These are phyloP conservation scores for Ernsta delagoae DNA, from an alignment of 2,888 invertebrate genomes.

Conservation along the genomic window DNA sequence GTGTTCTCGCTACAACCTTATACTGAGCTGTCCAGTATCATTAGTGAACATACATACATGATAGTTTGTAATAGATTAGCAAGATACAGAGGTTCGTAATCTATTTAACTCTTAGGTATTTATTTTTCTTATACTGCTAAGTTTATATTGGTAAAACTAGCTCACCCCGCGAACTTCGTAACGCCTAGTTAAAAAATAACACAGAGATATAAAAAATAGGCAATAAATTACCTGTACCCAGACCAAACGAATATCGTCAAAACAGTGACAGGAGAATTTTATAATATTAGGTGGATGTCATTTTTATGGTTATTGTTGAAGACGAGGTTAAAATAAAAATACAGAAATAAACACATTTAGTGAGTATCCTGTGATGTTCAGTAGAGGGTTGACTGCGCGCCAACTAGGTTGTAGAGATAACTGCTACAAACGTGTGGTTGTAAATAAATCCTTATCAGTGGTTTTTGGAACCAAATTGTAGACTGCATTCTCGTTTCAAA, in stretches of 20 bases:
- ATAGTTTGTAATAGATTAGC: slow-evolving; percentile 14
- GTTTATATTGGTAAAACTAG: no score
- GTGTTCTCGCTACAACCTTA: slow-evolving; percentile 44
- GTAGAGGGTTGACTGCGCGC: slow-evolving; percentile 38
- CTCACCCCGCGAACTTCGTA: no score
- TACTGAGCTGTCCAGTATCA: slow-evolving; percentile 46
- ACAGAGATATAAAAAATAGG: no score
- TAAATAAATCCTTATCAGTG: slow-evolving; percentile 43
- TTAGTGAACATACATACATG: slow-evolving; percentile 45
- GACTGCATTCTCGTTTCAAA: slow-evolving; percentile 10
- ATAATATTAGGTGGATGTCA: no score
- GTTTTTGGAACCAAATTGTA: slow-evolving; percentile 39
- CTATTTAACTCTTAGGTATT: no score
- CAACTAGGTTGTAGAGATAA: slow-evolving; percentile 38
- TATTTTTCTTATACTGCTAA: no score
- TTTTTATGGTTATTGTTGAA: no score
- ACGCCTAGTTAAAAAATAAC: no score
- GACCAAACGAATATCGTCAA: no score
- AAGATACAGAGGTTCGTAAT: not conserved
- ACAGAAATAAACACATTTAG: not conserved
- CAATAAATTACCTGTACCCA: no score
- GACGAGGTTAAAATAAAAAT: no score
- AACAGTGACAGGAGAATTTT: no score
- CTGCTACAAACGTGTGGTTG: slow-evolving; percentile 34
- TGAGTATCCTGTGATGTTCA: not conserved